Percentiles rank a stretch among this genome's conserved stretches.
Conservation (phyloP, 2,113 vertebrate genomes). For the Oreocharis arfaki region DNA sequence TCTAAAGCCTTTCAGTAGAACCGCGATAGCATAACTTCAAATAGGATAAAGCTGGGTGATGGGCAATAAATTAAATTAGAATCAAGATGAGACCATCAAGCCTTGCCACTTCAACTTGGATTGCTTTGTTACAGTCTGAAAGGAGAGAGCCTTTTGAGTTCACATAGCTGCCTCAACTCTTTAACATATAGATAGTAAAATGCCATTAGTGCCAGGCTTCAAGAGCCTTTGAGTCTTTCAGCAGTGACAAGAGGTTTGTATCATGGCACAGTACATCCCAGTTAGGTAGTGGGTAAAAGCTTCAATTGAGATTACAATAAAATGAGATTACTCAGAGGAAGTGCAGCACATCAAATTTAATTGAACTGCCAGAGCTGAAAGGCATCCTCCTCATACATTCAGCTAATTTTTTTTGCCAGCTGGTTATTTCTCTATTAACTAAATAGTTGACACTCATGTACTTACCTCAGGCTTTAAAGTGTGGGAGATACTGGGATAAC, state of each 20-base stretch:
- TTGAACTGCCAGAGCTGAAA: conserved; percentile 57
- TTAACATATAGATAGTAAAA: conserved; percentile 67
- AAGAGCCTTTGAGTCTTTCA: conserved; percentile 61
- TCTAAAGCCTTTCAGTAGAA: conserved; percentile 44
- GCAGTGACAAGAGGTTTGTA: conserved; percentile 45
- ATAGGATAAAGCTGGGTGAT: conserved; percentile 48
- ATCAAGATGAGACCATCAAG: conserved; percentile 56
- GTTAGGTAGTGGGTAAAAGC: conserved; percentile 60
- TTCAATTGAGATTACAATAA: conserved; percentile 62
- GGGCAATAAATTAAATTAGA: conserved; percentile 65
- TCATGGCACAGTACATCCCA: conserved; percentile 42
- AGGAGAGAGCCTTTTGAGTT: conserved; percentile 63
- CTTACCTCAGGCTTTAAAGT: neutral
- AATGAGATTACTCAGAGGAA: conserved; percentile 59
- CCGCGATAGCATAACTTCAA: conserved; percentile 45
- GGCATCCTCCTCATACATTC: conserved; percentile 1
- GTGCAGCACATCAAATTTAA: conserved; percentile 59
- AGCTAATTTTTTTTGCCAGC: conserved; percentile 50
- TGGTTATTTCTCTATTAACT: conserved; percentile 56
- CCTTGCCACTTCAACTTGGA: conserved; percentile 55
- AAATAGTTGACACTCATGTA: conserved; percentile 8
- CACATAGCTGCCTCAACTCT: conserved; percentile 55
- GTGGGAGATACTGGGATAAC: neutral
- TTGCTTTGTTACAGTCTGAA: conserved; percentile 65
- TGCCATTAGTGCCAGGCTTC: conserved; percentile 59